Base-by-base conservation (phyloP, 2,113 vertebrate genomes). In the Pholis gunnellus region DNA sequence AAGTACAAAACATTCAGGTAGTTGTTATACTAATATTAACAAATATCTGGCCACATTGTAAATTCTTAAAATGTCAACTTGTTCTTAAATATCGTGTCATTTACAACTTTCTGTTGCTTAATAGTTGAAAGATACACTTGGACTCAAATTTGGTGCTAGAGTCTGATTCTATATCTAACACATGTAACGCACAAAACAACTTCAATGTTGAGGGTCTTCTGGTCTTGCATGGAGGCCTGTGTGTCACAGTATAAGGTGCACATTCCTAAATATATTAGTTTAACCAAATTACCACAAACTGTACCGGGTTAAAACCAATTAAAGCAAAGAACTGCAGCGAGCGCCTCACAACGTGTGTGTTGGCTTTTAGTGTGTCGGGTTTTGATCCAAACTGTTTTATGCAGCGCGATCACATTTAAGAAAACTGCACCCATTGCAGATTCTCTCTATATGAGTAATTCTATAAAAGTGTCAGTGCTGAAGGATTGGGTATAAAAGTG, bases 381-480 rank as follows among this genome's bases (percentile, higher is more conserved):
- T 44, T 27, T 20, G 9, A 18, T 11, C 2, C 5, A 9, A 22
- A 40, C 17, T 27, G 54, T 50, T 61, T 61, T 22, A 40, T 72
- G 59, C 68, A 64, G 18, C 31, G 29, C 2, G 0, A 17, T 76
- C 63, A 76, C 11, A 22, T 42, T 22, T 18, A 56, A 0, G 9
- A 65, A 67, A 67, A 76, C 0, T 20, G 67, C 71, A 40, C 17
- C 31, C 2, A 18, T n/a, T 50, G 67, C 42, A 78, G 29, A 48
- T 60, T 72, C 9, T 48, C 50, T 27, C 22, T 46, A 10, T 22
- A 2, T 7, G 57, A 42, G 44, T 56, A 36, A 56, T 52, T 72
- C 81, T 25, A 57, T 78, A 68, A 78, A 86, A 40, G 38, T 46
- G 52, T 72, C 67, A 27, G 25, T 1, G 42, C 80, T 77, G 67